These are phyloP conservation scores for Epistrophe grossulariae DNA, from an alignment of 2,888 invertebrate species.

Conservation along the genomic window DNA sequence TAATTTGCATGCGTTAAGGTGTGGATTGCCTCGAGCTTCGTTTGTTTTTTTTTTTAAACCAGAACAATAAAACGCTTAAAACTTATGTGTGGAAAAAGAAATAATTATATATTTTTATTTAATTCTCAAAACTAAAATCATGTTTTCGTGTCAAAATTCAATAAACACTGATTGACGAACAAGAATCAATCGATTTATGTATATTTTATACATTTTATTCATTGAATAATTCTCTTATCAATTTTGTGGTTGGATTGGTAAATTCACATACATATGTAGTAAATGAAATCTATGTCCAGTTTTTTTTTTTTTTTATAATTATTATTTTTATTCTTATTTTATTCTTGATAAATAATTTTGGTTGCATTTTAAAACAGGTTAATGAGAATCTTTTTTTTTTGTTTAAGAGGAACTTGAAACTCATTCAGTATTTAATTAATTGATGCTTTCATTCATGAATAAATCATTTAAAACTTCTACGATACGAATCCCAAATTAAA, in stretches of 20 bases:
- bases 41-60: not conserved
- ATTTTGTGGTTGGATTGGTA: not conserved
- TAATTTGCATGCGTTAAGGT: not conserved
- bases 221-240: conserved; percentile 7
- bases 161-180: conserved; percentile 11
- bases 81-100: not conserved
- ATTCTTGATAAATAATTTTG: not conserved
- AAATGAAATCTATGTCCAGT: not conserved
- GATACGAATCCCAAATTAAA: not conserved
- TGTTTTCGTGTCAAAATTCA: not conserved
- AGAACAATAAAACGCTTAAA: not conserved
- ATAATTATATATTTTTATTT: not conserved
- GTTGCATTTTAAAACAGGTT: conserved; percentile 9
- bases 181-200: conserved; percentile 1
- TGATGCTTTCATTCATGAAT: conserved; percentile 5
- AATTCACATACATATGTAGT: not conserved
- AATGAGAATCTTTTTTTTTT: not conserved
- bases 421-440: not conserved
- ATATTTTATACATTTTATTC: not conserved
- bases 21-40: not conserved
- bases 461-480: not conserved
- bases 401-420: not conserved
- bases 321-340: not conserved
- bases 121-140: not conserved
- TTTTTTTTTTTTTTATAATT: not conserved